Percentiles rank a stretch among this genome's conserved stretches.
Conservation (phyloP, 2,888 invertebrate genomes). For the Clepsis dumicolana region DNA sequence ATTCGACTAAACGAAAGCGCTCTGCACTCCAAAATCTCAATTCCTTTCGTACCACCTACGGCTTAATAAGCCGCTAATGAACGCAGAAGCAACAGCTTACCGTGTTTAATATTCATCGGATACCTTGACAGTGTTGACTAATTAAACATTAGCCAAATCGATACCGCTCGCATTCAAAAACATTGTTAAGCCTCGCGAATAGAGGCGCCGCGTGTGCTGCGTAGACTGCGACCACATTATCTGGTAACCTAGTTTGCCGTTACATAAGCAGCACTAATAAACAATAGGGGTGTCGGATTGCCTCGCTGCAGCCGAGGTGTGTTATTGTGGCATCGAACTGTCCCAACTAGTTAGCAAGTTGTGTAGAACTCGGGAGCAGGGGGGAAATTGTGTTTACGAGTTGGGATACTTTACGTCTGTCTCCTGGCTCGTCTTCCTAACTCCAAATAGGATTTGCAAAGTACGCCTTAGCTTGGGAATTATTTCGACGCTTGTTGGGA, state of each 20-base stretch:
- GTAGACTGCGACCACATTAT: slow-evolving; percentile 33
- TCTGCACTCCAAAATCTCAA: background rate
- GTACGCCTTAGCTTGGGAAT: slow-evolving; percentile 17
- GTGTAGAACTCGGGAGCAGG: slow-evolving; percentile 22
- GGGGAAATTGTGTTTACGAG: slow-evolving; percentile 39
- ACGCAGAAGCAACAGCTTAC: slow-evolving; percentile 12
- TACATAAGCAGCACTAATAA: slow-evolving; percentile 38
- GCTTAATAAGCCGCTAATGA: slow-evolving; percentile 1
- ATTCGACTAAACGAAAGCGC: background rate
- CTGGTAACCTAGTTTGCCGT: slow-evolving; percentile 37
- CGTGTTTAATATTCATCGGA: slow-evolving; percentile 15
- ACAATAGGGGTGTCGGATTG: slow-evolving; percentile 27
- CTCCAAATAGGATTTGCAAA: slow-evolving; percentile 31
- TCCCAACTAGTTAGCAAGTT: slow-evolving; percentile 49
- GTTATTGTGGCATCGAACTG: slow-evolving; percentile 49
- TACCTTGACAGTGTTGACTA: slow-evolving; percentile 35
- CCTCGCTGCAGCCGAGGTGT: slow-evolving; percentile 22
- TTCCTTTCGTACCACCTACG: background rate
- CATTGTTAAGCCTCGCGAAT: background rate
- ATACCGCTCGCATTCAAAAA: slow-evolving; percentile 35
- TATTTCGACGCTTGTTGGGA: slow-evolving; percentile 6
- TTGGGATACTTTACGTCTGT: slow-evolving; percentile 27
- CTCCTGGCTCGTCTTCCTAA: slow-evolving; percentile 6
- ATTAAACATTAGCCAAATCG: slow-evolving; percentile 35
- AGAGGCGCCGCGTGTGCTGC: slow-evolving; percentile 18